These are phyloP conservation scores for Dromius quadrimaculatus DNA, from an alignment of 2,888 invertebrate species.

Conservation along the genomic window DNA sequence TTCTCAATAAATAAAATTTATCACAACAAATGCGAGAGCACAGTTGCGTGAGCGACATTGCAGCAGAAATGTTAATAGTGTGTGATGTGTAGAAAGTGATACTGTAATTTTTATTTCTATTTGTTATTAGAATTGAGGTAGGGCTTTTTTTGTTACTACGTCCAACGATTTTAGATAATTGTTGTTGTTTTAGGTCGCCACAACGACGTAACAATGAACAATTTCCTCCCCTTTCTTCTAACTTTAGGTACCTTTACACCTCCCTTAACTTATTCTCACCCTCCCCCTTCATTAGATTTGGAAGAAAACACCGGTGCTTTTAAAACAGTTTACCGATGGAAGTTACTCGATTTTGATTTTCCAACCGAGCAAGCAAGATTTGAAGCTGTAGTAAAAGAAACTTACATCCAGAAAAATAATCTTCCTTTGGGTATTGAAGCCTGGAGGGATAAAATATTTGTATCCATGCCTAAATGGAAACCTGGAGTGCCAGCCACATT, in stretches of 20 bases:
- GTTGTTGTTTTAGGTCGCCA: conserved; percentile 28
- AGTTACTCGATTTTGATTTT: conserved; percentile 79
- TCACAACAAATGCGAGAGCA: too few species aligned
- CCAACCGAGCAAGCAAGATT: conserved; percentile 71
- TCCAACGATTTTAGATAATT: too few species aligned
- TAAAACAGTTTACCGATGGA: conserved; percentile 79
- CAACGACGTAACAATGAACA: conserved; percentile 57
- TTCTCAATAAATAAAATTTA: too few species aligned
- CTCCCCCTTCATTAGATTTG: background rate
- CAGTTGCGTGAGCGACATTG: too few species aligned
- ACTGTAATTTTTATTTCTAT: too few species aligned
- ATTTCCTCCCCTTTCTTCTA: conserved; percentile 68
- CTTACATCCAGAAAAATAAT: conserved; percentile 79
- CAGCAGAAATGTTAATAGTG: too few species aligned
- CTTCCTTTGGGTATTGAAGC: conserved; percentile 81
- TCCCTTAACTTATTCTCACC: conserved; percentile 25
- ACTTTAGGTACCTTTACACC: conserved; percentile 62
- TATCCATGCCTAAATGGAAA: conserved; percentile 83
- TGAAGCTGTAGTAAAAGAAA: conserved; percentile 71
- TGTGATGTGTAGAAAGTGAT: too few species aligned
- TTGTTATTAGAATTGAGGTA: too few species aligned
- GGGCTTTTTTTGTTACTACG: too few species aligned
- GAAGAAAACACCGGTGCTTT: conserved; percentile 71
- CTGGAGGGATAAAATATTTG: conserved; percentile 76
- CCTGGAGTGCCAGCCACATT: conserved; percentile 81